phyloP scores from a whole-genome alignment of 64 coral and sea anemone genomes.

The Montipora foliosa region DNA sequence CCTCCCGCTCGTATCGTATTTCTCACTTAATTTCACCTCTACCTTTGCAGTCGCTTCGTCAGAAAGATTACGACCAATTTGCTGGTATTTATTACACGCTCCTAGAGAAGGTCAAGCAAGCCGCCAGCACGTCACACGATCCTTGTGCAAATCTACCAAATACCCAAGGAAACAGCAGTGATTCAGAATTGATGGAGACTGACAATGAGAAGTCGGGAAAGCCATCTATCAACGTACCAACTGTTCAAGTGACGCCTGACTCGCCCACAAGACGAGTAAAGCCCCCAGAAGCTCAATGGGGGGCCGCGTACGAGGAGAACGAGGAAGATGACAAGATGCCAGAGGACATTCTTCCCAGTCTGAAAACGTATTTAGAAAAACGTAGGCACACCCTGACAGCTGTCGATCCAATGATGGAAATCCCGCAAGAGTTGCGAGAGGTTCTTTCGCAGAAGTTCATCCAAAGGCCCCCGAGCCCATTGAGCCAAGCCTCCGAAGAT shows the following conservation, averaged over 20 bases:
- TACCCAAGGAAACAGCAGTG: not conserved
- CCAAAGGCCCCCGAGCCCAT: constrained; percentile 67
- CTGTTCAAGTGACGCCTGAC: constrained; percentile 93
- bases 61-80: constrained; percentile 91
- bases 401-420: constrained; percentile 89
- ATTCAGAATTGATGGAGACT: constrained; percentile 86
- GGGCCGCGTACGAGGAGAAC: constrained; percentile 45
- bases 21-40: not conserved
- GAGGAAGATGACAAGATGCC: constrained; percentile 96
- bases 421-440: constrained; percentile 81
- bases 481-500: constrained; percentile 55
- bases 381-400: constrained; percentile 94
- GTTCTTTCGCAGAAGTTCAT: constrained; percentile 73
- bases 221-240: constrained; percentile 79
- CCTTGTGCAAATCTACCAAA: constrained; percentile 34
- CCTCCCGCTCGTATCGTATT: too few relatives aligned
- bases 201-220: constrained; percentile 47
- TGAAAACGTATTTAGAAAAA: constrained; percentile 85
- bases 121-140: constrained; percentile 44
- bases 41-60: constrained; percentile 70
- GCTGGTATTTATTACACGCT: constrained; percentile 95
- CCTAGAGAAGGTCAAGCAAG: constrained; percentile 71
- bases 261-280: constrained; percentile 67
- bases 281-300: constrained; percentile 9
- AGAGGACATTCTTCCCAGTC: constrained; percentile 78